A percentile compares a stretch with the other conserved stretches of the same genome.
These are phyloP conservation scores for Papilio polytes DNA, from an alignment of 1,140 invertebrate genomes.

Conservation along the genomic window DNA sequence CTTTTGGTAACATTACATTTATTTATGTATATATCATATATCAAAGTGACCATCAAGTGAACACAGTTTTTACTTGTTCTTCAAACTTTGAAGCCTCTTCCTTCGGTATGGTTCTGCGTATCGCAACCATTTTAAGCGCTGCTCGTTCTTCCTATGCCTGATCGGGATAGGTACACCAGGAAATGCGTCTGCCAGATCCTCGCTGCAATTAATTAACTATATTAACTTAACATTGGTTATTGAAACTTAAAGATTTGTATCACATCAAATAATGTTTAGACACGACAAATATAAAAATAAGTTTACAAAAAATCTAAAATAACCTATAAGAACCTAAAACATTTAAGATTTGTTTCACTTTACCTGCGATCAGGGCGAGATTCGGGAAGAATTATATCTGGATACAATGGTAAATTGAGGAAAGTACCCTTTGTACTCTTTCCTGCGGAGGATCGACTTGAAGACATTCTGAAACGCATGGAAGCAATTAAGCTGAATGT, in stretches of 20 bases:
- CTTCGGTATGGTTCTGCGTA: neutral
- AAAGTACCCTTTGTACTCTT: slow-evolving; percentile 21
- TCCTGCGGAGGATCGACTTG: slow-evolving; percentile 12
- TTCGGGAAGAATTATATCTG: slow-evolving; percentile 18
- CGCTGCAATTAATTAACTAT: slow-evolving; percentile 40
- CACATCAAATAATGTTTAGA: no score
- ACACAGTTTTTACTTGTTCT: neutral
- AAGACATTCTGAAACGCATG: slow-evolving; percentile 21
- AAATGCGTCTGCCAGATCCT: neutral
- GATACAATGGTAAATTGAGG: slow-evolving; percentile 1
- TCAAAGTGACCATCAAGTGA: neutral
- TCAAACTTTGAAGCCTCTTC: slow-evolving; percentile 3
- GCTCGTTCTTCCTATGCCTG: slow-evolving; percentile 5
- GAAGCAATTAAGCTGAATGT: no score
- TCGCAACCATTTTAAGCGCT: slow-evolving; percentile 34
- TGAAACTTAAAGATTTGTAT: no score
- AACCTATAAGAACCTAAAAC: neutral
- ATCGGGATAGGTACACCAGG: neutral
- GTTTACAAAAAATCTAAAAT: neutral
- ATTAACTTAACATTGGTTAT: no score
- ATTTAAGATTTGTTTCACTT: neutral
- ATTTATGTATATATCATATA: neutral
- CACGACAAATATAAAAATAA: neutral
- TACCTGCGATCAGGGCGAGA: slow-evolving; percentile 7
- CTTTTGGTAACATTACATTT: no score